A percentile compares a stretch with the other conserved stretches of the same genome.
phyloP scores from a whole-genome alignment of 2,797 vertebrate genomes.

The Enteromius afrohamiltoni region DNA sequence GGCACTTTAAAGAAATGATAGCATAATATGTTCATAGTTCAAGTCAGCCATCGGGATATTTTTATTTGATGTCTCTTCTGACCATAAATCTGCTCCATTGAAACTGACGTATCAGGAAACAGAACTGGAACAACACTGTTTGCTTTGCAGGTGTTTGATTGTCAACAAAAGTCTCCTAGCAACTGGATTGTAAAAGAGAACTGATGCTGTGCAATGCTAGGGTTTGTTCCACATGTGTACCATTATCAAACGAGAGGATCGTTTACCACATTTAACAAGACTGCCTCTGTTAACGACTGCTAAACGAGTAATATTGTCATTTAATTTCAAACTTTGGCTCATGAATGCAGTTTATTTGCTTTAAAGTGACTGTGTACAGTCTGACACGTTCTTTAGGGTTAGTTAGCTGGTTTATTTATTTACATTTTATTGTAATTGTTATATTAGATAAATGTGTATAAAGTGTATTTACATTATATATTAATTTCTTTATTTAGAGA shows the following conservation, averaged over 20 bases:
- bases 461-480: background rate
- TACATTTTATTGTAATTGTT: background rate
- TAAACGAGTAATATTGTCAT: background rate
- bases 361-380: background rate
- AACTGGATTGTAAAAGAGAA: constrained; percentile 15
- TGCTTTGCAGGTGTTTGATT: constrained; percentile 4
- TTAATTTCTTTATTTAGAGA: background rate
- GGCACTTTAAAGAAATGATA: too few species aligned
- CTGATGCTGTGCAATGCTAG: background rate
- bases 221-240: constrained; percentile 2
- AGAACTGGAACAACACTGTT: background rate
- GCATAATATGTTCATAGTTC: background rate
- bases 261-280: background rate
- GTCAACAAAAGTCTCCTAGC: constrained; percentile 1
- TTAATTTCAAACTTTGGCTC: background rate
- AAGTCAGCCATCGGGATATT: background rate
- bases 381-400: background rate
- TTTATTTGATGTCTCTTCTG: background rate
- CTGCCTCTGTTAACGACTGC: background rate
- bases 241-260: background rate
- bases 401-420: background rate
- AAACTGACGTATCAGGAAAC: background rate
- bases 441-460: background rate
- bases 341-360: background rate
- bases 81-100: background rate